Evolutionary conservation across 2,113 vertebrate genomes (phyloP).

Genomic region (Notiomystis cincta): DNA sequence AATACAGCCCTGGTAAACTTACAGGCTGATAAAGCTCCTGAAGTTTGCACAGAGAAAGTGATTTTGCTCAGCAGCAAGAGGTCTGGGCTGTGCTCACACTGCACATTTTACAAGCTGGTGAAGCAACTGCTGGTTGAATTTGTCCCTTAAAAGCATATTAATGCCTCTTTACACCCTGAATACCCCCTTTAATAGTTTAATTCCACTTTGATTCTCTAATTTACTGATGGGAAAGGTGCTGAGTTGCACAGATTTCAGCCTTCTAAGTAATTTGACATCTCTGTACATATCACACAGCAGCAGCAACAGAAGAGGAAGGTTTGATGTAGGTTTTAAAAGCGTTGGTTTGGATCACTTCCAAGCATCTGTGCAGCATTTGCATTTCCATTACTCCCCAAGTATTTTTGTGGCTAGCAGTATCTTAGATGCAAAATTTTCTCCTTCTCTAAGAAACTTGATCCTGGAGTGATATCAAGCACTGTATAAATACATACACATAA

Average conservation of each 20-base stretch:
- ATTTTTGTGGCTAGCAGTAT: not conserved
- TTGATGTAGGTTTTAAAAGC: slow-evolving; percentile 45
- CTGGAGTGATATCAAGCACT: not conserved
- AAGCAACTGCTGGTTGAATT: not conserved
- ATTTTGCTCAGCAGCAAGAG: not conserved
- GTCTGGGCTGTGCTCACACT: not conserved
- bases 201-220: slow-evolving; percentile 33
- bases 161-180: not conserved
- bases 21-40: not conserved
- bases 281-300: slow-evolving; percentile 12
- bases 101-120: not conserved
- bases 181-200: slow-evolving; percentile 2
- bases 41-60: not conserved
- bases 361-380: not conserved
- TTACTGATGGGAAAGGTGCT: slow-evolving; percentile 25
- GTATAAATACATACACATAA: not conserved
- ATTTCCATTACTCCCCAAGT: not conserved
- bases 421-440: slow-evolving; percentile 36
- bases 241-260: slow-evolving; percentile 25
- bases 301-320: slow-evolving; percentile 22
- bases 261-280: slow-evolving; percentile 34
- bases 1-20: not conserved
- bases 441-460: slow-evolving; percentile 7
- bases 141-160: slow-evolving; percentile 3
- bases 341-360: slow-evolving; percentile 15